Evolutionary conservation across 2,888 invertebrate genomes (phyloP), one percentile per base, ranked within the genome.

Genomic region (Athetis lepigone): DNA sequence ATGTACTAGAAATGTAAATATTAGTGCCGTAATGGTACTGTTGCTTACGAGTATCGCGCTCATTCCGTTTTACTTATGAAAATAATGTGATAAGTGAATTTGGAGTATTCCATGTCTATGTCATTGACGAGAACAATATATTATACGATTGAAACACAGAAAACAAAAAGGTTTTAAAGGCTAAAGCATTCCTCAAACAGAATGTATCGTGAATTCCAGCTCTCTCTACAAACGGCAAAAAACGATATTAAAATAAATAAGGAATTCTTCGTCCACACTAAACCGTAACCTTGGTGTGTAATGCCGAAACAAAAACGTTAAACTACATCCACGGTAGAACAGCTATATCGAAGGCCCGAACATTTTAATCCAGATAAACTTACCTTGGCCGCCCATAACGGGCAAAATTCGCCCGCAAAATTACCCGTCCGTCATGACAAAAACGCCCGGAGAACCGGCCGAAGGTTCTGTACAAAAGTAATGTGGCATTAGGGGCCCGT

Each of bases 351-450:
- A 65, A 52, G 62, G 60, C 56, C 57, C 58, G 63, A 70, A 73
- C 75, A 77, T 75, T 79, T 79, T 79, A 75, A 79, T 80, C 75
- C 80, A 60, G 69, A 70, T 74, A 77, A 77, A 75, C 66, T 80
- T 80, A 77, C 80, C 79, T 79, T 68, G 55, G 72, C 66, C 66
- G 62, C 36, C 68, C 70, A 62, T 80, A 79, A 73, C 73, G 80
- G 78, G 63, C 69, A 54, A 71, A 80, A 80, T 67, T 77, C 70
- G 13, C 49, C 74, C 77, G 77, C 77, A 76, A 75, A 85, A 83
- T 83, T 76, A 75, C 75, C 75, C 79, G 83, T 74, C 75, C 81
- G 83, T 82, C 83, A 82, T 81, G 77, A 83, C 84, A 82, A 83
- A 85, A 81, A 80, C 80, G 74, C 70, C 70, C 71, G 76, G 71